Conservation (phyloP, 2,888 invertebrate species). For the Amaurobius ferox region DNA sequence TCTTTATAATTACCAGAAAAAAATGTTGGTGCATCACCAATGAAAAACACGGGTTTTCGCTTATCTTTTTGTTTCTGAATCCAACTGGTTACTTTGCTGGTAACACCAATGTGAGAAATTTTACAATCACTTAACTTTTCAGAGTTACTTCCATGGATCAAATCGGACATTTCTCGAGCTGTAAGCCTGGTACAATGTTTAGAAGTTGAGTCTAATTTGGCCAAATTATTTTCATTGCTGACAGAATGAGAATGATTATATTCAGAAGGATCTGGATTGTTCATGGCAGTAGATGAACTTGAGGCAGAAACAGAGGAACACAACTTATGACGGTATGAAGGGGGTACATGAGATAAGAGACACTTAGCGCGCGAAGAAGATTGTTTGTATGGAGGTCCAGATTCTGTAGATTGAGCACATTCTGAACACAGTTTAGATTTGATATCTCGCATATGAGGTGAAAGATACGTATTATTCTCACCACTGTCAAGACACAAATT, state of each 20-base stretch:
- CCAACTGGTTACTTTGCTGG: conserved; percentile 54
- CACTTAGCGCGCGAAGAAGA: conserved; percentile 28
- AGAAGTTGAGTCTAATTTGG: neutral
- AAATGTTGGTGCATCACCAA: conserved; percentile 47
- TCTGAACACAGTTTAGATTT: conserved; percentile 52
- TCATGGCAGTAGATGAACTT: neutral
- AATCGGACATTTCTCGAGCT: conserved; percentile 57
- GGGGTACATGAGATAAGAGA: neutral
- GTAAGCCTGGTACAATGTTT: conserved; percentile 47
- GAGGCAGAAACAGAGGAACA: neutral
- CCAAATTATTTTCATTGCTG: neutral
- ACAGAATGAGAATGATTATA: neutral
- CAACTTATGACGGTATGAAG: neutral
- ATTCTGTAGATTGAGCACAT: conserved; percentile 35
- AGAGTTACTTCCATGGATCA: conserved; percentile 44
- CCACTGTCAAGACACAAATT: neutral
- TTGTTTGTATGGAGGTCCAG: conserved; percentile 52
- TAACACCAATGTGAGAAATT: conserved; percentile 24
- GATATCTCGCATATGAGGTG: conserved; percentile 26
- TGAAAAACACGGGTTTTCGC: conserved; percentile 66
- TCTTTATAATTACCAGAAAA: conserved; percentile 23
- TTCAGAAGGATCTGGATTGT: neutral
- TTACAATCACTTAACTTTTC: conserved; percentile 22
- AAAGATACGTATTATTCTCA: neutral
- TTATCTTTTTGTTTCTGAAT: conserved; percentile 65